Evolutionary conservation across 2,113 vertebrate species (phyloP).

Genomic region (Cervus canadensis): DNA sequence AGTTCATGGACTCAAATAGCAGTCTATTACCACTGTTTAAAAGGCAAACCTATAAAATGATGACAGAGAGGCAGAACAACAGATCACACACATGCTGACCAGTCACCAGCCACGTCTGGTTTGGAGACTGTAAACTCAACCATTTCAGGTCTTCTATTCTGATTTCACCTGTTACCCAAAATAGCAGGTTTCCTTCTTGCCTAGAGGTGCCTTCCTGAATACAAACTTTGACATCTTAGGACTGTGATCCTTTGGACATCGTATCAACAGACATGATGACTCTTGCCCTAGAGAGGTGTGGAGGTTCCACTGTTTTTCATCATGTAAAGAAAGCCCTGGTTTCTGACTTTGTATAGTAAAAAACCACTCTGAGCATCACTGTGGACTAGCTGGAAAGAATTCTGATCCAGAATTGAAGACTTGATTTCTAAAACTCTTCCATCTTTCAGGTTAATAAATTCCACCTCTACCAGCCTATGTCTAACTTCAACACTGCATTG

Average conservation of each 20-base stretch:
- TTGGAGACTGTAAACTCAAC: not conserved
- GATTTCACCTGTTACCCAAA: not conserved
- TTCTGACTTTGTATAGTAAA: not conserved
- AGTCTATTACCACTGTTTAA: not conserved
- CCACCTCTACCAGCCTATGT: not conserved
- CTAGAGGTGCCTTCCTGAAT: not conserved
- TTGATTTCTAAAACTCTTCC: not conserved
- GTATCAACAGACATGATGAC: not conserved
- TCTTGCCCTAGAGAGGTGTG: not conserved
- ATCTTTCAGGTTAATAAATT: not conserved
- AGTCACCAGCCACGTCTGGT: not conserved
- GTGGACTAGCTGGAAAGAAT: not conserved
- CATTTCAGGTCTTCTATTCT: not conserved
- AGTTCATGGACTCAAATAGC: not conserved
- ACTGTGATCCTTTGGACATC: not conserved
- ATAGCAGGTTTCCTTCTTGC: not conserved
- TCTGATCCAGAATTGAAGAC: not conserved
- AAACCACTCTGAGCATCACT: not conserved
- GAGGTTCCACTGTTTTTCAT: not conserved
- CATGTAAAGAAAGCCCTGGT: not conserved
- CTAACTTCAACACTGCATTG: not conserved
- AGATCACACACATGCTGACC: not conserved
- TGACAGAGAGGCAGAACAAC: not conserved
- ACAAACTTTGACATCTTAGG: not conserved
- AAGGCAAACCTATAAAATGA: not conserved